Conservation (phyloP, 37 sponge, comb jelly and placozoan species). For the Spongilla lacustris region DNA sequence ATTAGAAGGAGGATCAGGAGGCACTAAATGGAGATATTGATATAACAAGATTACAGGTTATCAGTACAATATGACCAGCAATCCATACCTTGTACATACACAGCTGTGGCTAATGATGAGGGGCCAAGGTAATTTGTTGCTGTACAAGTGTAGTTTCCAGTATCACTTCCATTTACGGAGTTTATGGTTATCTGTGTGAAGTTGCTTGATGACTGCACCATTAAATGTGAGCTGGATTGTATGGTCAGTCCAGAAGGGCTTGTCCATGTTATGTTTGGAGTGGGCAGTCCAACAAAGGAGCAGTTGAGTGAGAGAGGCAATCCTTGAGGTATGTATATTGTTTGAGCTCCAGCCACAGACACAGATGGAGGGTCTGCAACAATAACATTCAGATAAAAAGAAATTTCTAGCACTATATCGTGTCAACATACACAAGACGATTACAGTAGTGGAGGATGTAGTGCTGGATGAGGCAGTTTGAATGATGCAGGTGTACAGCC, state of each 20-base stretch:
- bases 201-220: background rate
- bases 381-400: too few species aligned
- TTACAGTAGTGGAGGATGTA: background rate
- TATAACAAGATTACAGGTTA: background rate
- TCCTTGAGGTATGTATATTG: background rate
- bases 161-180: background rate
- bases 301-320: background rate
- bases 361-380: background rate
- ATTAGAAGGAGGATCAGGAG: background rate
- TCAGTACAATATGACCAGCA: background rate
- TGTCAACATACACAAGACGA: background rate
- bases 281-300: slow-evolving; percentile 33
- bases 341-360: background rate
- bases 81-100: background rate
- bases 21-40: background rate
- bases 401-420: too few species aligned
- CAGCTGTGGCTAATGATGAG: background rate
- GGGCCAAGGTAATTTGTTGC: background rate
- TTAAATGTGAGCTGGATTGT: background rate
- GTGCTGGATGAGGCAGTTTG: background rate
- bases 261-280: slow-evolving; percentile 34
- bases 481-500: background rate
- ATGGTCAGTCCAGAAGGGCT: slow-evolving; percentile 22
- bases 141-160: background rate
- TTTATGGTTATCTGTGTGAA: background rate